Percentiles rank a stretch among this genome's conserved stretches.
Evolutionary conservation across 1,140 invertebrate species (phyloP).

Genomic region (Solenopsis invicta): DNA sequence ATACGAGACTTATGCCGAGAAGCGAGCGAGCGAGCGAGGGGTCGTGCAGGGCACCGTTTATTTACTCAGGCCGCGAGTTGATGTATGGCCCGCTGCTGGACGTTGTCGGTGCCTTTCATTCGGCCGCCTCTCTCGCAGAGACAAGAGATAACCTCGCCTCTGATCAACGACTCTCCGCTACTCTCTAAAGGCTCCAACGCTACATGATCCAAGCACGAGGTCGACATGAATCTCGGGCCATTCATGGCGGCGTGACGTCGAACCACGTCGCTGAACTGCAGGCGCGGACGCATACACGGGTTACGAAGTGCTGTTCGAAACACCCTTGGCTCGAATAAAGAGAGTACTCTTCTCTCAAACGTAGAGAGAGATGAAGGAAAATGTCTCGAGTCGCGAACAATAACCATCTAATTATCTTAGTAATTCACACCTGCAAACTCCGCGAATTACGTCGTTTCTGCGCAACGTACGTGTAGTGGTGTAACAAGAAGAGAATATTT

Average conservation of each 20-base stretch:
- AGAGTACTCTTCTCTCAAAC: background rate
- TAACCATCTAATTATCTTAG: background rate
- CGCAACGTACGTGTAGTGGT: background rate
- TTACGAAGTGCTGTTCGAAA: constrained; percentile 2
- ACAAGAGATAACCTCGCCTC: constrained; percentile 80
- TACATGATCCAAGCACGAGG: constrained; percentile 70
- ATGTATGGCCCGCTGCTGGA: constrained; percentile 82
- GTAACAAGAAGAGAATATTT: background rate
- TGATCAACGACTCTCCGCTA: constrained; percentile 76
- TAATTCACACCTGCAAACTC: background rate
- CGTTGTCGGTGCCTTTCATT: constrained; percentile 83
- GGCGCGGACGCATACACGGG: constrained; percentile 48
- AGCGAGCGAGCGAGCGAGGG: constrained; percentile 43
- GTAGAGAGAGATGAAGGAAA: background rate
- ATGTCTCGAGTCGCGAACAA: background rate
- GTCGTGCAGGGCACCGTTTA: constrained; percentile 79
- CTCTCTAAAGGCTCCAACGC: constrained; percentile 71
- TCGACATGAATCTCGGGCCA: constrained; percentile 71
- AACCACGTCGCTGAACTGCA: constrained; percentile 18
- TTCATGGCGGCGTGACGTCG: constrained; percentile 53
- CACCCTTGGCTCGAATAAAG: constrained; percentile 8
- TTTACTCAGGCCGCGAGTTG: constrained; percentile 83
- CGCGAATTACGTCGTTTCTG: background rate
- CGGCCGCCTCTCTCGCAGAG: constrained; percentile 77
- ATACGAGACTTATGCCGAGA: constrained; percentile 11